These are phyloP conservation scores for Macquaria australasica DNA, from an alignment of 2,113 vertebrate genomes.

Conservation along the genomic window DNA sequence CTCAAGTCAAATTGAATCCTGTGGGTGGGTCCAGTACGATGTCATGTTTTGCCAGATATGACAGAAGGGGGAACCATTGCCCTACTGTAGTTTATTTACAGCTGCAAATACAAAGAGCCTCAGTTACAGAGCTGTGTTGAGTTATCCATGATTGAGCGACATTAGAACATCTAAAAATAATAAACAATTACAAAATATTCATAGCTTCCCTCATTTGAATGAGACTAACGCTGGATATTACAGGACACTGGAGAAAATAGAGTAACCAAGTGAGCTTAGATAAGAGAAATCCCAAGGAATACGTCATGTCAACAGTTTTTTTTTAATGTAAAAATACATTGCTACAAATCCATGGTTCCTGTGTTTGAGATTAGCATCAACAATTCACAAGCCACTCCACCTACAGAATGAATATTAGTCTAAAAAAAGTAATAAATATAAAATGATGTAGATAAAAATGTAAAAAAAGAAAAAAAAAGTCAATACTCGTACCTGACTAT, in stretches of 20 bases:
- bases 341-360: slow-evolving; percentile 55
- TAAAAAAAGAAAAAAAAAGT: slow-evolving; percentile 23
- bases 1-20: not conserved
- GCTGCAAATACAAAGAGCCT: not conserved
- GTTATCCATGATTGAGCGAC: not conserved
- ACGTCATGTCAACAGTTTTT: slow-evolving; percentile 5
- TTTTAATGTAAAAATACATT: slow-evolving; percentile 71
- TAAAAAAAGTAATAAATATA: slow-evolving; percentile 73
- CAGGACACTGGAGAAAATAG: not conserved
- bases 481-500: slow-evolving; percentile 51
- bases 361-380: slow-evolving; percentile 42
- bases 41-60: not conserved
- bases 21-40: not conserved
- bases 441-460: slow-evolving; percentile 52
- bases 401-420: slow-evolving; percentile 58
- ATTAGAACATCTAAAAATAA: not conserved
- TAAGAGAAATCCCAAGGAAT: not conserved
- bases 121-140: not conserved
- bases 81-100: not conserved
- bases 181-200: not conserved
- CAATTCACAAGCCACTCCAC: slow-evolving; percentile 38
- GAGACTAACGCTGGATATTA: not conserved
- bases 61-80: slow-evolving; percentile 22
- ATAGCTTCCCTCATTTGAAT: not conserved
- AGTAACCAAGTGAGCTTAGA: not conserved